Evolutionary conservation across 2,797 vertebrate species (phyloP).

Genomic region (Cephalopachus bancanus): DNA sequence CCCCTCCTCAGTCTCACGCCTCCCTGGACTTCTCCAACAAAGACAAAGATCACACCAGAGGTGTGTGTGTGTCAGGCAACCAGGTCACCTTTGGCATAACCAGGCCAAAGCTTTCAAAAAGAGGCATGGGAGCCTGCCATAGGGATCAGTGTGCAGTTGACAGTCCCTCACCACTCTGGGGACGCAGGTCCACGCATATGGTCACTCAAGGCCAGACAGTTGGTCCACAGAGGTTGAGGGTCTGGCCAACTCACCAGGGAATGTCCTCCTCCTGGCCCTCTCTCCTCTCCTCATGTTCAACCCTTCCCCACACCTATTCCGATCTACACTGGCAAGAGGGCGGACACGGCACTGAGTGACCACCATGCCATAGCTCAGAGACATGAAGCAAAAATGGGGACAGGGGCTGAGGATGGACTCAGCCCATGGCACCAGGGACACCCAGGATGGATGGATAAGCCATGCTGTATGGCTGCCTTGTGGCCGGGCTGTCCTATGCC

Average conservation of each 20-base stretch:
- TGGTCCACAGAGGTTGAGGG: neutral
- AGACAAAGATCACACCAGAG: fast-evolving
- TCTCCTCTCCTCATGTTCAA: neutral
- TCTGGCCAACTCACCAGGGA: neutral
- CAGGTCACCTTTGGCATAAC: neutral
- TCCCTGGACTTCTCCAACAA: neutral
- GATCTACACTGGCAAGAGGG: fast-evolving
- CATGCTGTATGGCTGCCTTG: neutral
- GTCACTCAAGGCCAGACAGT: neutral
- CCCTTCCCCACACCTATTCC: neutral
- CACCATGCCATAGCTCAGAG: neutral
- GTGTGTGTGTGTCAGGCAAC: neutral
- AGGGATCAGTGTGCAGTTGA: neutral
- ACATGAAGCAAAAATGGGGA: fast-evolving
- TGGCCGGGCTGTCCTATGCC: fast-evolving
- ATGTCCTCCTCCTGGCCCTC: too few relatives aligned
- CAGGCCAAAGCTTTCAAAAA: too few relatives aligned
- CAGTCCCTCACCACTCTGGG: neutral
- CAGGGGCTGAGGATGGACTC: fast-evolving
- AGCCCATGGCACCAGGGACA: neutral
- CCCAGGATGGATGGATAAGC: too few relatives aligned
- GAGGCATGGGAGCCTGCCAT: too few relatives aligned
- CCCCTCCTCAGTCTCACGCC: neutral
- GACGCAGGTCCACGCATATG: too few relatives aligned
- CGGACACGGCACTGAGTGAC: fast-evolving